A percentile compares a stretch with the other conserved stretches of the same genome.
These are phyloP conservation scores for Poeciliopsis retropinna DNA, from an alignment of 2,113 vertebrate species.

Conservation along the genomic window DNA sequence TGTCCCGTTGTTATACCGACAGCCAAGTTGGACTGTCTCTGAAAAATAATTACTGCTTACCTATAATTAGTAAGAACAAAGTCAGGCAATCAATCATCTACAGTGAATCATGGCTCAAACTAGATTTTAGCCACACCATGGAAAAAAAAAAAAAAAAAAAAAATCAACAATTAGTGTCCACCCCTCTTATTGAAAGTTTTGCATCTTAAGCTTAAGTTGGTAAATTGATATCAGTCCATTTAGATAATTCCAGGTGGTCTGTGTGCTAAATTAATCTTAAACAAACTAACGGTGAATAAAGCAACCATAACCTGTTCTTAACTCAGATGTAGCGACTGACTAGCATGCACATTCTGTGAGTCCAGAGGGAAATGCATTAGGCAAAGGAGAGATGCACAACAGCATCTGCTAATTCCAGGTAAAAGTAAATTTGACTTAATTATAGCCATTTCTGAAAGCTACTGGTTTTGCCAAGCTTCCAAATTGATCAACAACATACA, in stretches of 20 bases:
- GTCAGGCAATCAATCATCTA: constrained; percentile 26
- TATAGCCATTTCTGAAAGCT: constrained; percentile 48
- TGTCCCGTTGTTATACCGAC: constrained; percentile 3
- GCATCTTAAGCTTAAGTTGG: constrained; percentile 11
- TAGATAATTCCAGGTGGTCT: constrained; percentile 35
- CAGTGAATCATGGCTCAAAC: background rate
- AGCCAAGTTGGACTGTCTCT: constrained; percentile 2
- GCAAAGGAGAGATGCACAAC: constrained; percentile 1
- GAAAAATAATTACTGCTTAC: constrained; percentile 36
- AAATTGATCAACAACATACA: constrained; percentile 65
- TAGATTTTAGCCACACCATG: constrained; percentile 3
- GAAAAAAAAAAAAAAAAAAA: constrained; percentile 9
- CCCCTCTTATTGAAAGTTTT: constrained; percentile 17
- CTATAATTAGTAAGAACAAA: constrained; percentile 24
- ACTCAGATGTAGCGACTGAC: constrained; percentile 1
- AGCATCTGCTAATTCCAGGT: constrained; percentile 34
- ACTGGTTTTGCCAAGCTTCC: constrained; percentile 32
- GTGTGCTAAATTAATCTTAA: constrained; percentile 40
- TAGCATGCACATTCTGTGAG: constrained; percentile 9
- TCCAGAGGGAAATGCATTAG: constrained; percentile 2
- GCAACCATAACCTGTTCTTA: constrained; percentile 14
- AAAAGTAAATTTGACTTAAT: constrained; percentile 65
- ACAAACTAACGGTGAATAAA: constrained; percentile 17
- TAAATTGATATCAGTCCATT: constrained; percentile 29
- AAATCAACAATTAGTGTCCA: background rate